A percentile compares a stretch with the other conserved stretches of the same genome.
Conservation (phyloP, 1,140 invertebrate genomes). For the Drosophila murphyi region DNA sequence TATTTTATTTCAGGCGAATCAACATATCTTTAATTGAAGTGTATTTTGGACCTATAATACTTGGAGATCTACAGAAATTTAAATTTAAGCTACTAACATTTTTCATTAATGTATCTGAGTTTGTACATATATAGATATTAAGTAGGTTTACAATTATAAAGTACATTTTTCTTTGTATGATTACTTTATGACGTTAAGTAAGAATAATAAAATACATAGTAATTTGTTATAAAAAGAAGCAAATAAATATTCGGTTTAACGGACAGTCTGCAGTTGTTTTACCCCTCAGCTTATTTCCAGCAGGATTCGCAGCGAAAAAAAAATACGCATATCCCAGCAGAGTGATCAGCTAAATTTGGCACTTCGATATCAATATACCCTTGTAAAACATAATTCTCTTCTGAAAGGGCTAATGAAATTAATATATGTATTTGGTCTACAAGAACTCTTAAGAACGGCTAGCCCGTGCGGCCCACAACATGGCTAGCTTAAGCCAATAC, state of each 20-base stretch:
- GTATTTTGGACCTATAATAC: conserved; percentile 69
- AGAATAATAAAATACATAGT: conserved; percentile 45
- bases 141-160: conserved; percentile 67
- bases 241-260: conserved; percentile 5
- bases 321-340: no score
- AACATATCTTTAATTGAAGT: conserved; percentile 75
- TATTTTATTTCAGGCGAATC: conserved; percentile 69
- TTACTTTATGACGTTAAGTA: conserved; percentile 37
- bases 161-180: conserved; percentile 63
- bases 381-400: no score
- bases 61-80: conserved; percentile 73
- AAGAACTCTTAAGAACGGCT: no score
- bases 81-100: conserved; percentile 69
- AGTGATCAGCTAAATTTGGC: no score
- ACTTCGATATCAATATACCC: no score
- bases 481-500: no score
- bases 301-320: no score
- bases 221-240: conserved; percentile 34
- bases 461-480: no score
- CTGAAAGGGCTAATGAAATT: no score
- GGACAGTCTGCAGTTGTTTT: no score
- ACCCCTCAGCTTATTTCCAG: no score
- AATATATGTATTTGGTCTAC: no score
- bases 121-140: conserved; percentile 74
- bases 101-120: conserved; percentile 74